Evolutionary conservation across 2,797 vertebrate species (phyloP), one percentile per base, ranked within the genome.

Genomic region (Anabacerthia variegaticeps): DNA sequence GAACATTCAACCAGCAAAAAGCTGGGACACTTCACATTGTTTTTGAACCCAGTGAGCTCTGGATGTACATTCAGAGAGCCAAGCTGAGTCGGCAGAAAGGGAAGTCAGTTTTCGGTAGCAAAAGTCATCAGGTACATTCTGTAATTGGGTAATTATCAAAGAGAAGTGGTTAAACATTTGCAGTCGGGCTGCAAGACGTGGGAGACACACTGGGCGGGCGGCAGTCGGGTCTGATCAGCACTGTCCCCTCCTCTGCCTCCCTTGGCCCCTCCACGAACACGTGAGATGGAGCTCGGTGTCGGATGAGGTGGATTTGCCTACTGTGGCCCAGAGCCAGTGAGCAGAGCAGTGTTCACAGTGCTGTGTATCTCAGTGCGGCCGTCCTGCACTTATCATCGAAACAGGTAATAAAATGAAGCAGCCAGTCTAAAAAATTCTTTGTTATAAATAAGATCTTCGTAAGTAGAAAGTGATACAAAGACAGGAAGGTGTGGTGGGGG

Each of bases 391-490:
- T 85, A 65, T n/a, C 63, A 93, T 86, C 71, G 81, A 92, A 95
- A 96, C 94, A 59, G 91, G 73, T 97, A 97, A 97, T 32, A 97
- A 98, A 98, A 97, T 18, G 95, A 96, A 98, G 97, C 97, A 96
- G 96, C 96, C 96, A 37, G 56, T 96, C 97, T 97, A 97, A 97
- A 98, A 97, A 98, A 97, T 59, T 86, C 73, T 46, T 39, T 84
- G 88, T 73, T 96, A 97, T 89, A 96, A 97, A 97, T 82, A 97
- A 96, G 97, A 90, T 77, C 62, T 75, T 94, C 77, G 1, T 48
- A 96, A 96, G 95, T 97, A 98, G 97, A 98, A 98, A 97, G 97
- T 96, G 89, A 72, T 98, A 98, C 5, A 98, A 98, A 97, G 80
- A 71, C 37, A 37, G 68, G 91, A 8, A 28, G 9, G 95, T 62